Base-by-base conservation (phyloP, 2,113 vertebrate genomes). In the Tupaia chinensis region DNA sequence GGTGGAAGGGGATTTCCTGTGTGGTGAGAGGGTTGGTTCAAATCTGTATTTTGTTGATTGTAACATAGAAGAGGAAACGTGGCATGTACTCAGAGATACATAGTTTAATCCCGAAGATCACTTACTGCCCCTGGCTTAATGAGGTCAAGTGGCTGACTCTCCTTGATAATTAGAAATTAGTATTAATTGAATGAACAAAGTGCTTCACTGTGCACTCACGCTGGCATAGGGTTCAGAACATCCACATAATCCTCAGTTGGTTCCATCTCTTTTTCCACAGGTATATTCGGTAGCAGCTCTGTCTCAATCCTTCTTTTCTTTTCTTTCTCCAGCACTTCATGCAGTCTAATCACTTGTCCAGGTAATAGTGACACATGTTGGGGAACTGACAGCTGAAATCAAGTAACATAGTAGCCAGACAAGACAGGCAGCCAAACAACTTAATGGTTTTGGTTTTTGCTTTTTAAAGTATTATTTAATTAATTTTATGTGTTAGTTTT, bases 371-470 rank as follows among this genome's bases (percentile, higher is more conserved):
- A 98, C 65, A 99, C 86, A 1, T 97, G 96, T 23, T n/a, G 90
- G 65, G 99, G 99, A 91, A 99, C 96, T 68, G 98, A 97, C 78
- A 98, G 97, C 99, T 99, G 87, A 91, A 97, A 95, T 4, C 63
- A 96, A 78, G 68, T 70, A 74, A 19, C 25, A 74, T 0, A 81
- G 69, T 15, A 69, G 74, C 7, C 10, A 81, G 68, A 93, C 65
- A 70, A 81, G 65, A 96, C 92, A 69, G 78, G 88, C 66, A 95
- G 66, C 86, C n/a, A 82, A 76, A 22, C 34, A 63, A 80, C 20
- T 27, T 32, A 73, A 23, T 81, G 9, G 25, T 58, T 56, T 44
- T 44, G 44, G 44, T 44, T 44, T 44, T 44, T 44, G 44, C 44
- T 44, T 44, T 44, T 44, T 44, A 44, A 44, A 44, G 5, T 44